Conservation (phyloP, 2,113 vertebrate genomes). For the Amazona guildingii region DNA sequence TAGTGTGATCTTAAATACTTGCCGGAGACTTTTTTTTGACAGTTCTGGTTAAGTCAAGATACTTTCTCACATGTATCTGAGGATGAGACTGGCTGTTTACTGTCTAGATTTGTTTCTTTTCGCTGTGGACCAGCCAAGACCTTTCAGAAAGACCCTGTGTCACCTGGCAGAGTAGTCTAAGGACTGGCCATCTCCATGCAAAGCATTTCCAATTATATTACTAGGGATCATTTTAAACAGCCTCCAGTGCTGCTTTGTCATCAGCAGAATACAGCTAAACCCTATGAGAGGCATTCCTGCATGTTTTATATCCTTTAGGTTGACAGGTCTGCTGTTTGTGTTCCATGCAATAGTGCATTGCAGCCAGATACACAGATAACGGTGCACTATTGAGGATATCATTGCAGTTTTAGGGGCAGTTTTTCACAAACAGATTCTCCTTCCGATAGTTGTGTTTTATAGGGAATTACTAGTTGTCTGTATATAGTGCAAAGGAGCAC, state of each 20-base stretch:
- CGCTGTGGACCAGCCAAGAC: neutral
- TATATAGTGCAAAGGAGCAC: neutral
- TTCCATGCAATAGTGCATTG: neutral
- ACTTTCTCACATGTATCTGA: neutral
- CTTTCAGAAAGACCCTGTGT: neutral
- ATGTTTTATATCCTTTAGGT: neutral
- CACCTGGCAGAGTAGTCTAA: neutral
- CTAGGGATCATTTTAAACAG: neutral
- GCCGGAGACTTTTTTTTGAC: neutral
- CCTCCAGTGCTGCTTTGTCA: neutral
- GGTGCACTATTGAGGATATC: no score
- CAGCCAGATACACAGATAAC: neutral
- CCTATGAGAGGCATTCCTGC: neutral
- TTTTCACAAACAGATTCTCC: neutral
- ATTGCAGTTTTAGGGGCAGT: no score
- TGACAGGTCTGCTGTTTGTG: neutral
- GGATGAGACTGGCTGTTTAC: neutral
- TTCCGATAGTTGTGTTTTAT: neutral
- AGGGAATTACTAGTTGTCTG: neutral
- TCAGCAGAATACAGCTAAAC: neutral
- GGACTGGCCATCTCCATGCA: neutral
- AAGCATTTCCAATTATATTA: neutral
- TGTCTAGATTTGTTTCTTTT: neutral
- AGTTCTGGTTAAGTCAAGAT: neutral
- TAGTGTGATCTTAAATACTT: neutral